Evolutionary conservation across 2,888 invertebrate species (phyloP), one percentile per base, ranked within the genome.

Genomic region (Aleiodes leptofemur): DNA sequence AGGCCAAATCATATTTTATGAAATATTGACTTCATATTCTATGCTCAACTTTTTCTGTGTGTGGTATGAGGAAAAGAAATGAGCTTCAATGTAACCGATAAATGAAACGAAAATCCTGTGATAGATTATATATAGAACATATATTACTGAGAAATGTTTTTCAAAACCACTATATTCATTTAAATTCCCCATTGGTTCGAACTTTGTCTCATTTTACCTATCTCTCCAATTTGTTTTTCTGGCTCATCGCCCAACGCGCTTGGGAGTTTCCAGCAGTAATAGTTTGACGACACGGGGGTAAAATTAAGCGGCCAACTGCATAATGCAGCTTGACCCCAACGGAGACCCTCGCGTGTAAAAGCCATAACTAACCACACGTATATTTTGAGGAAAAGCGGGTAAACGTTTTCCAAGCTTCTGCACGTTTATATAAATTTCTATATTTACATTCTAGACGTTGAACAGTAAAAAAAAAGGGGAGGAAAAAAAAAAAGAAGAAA

Each of bases 291-390:
- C 73, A 73, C 73, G 23, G 57, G 78, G 73, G 77, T 79, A 77
- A 83, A 83, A 85, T 83, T 83, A 81, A 85, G 80, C 78, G 78
- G 74, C 72, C 70, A 70, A 69, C 72, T 70, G 50, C 53, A 64
- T 59, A 59, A 61, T 53, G 78, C 70, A 76, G 79, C 79, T 73
- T 81, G 81, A 83, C 82, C 78, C 81, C 77, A 75, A 50, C 66
- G 79, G 79, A 78, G 83, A 85, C 84, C 73, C 82, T 84, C 82
- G 85, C 86, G 85, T 84, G 86, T 83, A 81, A 81, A 82, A 81
- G 80, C 84, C 82, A 82, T 84, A 86, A 84, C 84, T 83, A 83
- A 72, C 83, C 77, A 79, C 76, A 78, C 80, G 79, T 80, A 82
- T 84, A 83, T 80, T 77, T 77, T 79, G 66, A 76, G 73, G 76